phyloP scores from a whole-genome alignment of 64 coral and sea anemone species.

The Pocillopora verrucosa region DNA sequence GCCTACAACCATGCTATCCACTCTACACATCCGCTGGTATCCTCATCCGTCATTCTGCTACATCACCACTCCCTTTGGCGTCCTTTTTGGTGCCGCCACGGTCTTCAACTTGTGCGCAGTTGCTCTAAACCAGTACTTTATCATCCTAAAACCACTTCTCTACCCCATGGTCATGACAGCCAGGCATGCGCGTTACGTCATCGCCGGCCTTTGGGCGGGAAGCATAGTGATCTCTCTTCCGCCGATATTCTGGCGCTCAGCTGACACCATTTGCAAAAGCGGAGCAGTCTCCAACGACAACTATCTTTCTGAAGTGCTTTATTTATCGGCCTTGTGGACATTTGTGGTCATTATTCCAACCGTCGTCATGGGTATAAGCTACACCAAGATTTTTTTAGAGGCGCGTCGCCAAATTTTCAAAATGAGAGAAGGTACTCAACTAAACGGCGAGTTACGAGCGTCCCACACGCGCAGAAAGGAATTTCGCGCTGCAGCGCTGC shows the following conservation, averaged over 20 bases:
- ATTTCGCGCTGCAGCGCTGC: constrained; percentile 78
- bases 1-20: constrained; percentile 74
- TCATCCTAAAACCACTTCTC: constrained; percentile 85
- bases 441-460: neutral
- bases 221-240: constrained; percentile 77
- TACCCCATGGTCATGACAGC: constrained; percentile 82
- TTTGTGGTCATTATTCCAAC: constrained; percentile 91
- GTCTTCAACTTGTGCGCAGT: constrained; percentile 95
- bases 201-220: constrained; percentile 65
- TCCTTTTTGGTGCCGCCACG: constrained; percentile 84
- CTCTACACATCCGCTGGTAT: constrained; percentile 75
- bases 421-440: constrained; percentile 60
- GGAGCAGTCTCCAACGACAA: constrained; percentile 76
- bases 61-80: constrained; percentile 87
- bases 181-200: constrained; percentile 68
- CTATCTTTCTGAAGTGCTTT: constrained; percentile 66
- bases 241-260: constrained; percentile 71
- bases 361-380: constrained; percentile 70
- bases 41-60: constrained; percentile 79
- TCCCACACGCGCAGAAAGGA: constrained; percentile 59
- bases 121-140: constrained; percentile 86
- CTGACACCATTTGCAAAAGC: constrained; percentile 87
- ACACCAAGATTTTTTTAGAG: constrained; percentile 79
- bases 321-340: constrained; percentile 80
- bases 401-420: constrained; percentile 74